Conservation (phyloP, 2,888 invertebrate species). For the Adineta ricciae region DNA sequence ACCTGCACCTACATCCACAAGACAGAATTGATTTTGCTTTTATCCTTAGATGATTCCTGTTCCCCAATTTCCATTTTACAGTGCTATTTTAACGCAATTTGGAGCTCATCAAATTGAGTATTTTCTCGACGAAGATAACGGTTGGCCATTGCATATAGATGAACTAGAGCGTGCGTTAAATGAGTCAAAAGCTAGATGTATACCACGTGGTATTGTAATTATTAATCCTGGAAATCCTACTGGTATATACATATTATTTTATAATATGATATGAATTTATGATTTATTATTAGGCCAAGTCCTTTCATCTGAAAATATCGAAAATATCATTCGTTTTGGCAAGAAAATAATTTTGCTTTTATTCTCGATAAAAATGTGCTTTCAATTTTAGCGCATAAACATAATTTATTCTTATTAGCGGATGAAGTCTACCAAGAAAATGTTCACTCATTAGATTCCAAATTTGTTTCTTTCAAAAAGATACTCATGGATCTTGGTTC, state of each 20-base stretch:
- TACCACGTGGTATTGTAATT: slow-evolving; percentile 73
- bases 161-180: slow-evolving; percentile 69
- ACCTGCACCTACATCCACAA: no score
- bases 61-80: slow-evolving; percentile 95
- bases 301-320: no score
- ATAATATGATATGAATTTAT: no score
- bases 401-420: slow-evolving; percentile 64
- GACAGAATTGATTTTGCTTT: no score
- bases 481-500: slow-evolving; percentile 77
- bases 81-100: slow-evolving; percentile 83
- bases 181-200: slow-evolving; percentile 54
- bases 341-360: no score
- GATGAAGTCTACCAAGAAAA: slow-evolving; percentile 67
- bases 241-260: no score
- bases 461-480: slow-evolving; percentile 90
- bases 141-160: slow-evolving; percentile 69
- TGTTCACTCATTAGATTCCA: slow-evolving; percentile 72
- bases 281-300: no score
- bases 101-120: slow-evolving; percentile 69
- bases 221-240: slow-evolving; percentile 99
- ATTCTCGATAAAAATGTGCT: no score
- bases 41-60: slow-evolving; percentile 73
- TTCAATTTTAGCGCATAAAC: slow-evolving; percentile 54
- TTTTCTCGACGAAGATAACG: slow-evolving; percentile 74
- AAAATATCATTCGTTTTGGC: no score